Evolutionary conservation across 53 echinoderm and acorn worm species (phyloP).

Genomic region (Hippasteria phrygiana): DNA sequence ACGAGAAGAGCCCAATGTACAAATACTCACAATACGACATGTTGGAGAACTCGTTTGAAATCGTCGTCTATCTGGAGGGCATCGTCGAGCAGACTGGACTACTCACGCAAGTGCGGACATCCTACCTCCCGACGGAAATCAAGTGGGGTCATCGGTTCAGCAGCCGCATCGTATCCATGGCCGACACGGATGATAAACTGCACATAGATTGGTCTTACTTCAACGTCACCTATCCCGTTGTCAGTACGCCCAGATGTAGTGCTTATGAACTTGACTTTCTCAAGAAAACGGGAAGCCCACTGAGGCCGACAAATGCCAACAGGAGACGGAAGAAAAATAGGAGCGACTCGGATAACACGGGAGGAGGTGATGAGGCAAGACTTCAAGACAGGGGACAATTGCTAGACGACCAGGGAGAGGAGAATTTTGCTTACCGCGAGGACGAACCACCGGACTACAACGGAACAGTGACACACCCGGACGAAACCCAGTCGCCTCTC

Average conservation of each 20-base stretch:
- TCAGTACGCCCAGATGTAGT: slow-evolving; percentile 77
- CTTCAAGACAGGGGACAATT: too few relatives aligned
- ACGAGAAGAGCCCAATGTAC: slow-evolving; percentile 89
- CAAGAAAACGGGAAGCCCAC: neutral
- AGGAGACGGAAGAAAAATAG: slow-evolving; percentile 31
- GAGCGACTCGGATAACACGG: neutral
- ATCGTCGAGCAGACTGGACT: slow-evolving; percentile 92
- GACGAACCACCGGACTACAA: neutral
- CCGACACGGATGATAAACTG: slow-evolving; percentile 72
- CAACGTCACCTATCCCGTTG: slow-evolving; percentile 77
- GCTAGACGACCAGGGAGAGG: neutral
- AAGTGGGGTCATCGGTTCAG: slow-evolving; percentile 94
- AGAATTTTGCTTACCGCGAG: neutral
- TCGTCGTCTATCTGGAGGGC: slow-evolving; percentile 90
- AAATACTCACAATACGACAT: slow-evolving; percentile 74
- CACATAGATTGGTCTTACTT: slow-evolving; percentile 82
- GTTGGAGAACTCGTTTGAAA: slow-evolving; percentile 78
- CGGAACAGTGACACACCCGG: neutral
- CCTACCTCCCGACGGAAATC: slow-evolving; percentile 92
- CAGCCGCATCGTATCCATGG: slow-evolving; percentile 76
- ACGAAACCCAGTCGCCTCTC: neutral
- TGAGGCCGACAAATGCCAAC: slow-evolving; percentile 32
- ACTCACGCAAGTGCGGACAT: slow-evolving; percentile 82
- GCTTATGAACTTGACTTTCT: slow-evolving; percentile 77
- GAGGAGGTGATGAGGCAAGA: neutral